Base-by-base conservation (phyloP, 1,140 invertebrate genomes). In the Diabrotica virgifera region DNA sequence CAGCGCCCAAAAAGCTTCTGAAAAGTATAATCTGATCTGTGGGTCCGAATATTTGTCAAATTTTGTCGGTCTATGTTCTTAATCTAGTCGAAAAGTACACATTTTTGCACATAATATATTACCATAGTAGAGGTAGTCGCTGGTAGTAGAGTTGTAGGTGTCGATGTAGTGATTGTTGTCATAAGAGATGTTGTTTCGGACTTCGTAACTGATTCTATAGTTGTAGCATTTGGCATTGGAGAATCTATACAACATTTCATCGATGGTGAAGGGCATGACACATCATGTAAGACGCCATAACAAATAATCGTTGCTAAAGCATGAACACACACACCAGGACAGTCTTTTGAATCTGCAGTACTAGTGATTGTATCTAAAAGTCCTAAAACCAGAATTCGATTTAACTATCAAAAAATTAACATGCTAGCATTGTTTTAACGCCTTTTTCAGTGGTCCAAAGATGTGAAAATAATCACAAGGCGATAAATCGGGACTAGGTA, bases 261-360 rank as follows among this genome's bases (percentile, higher is more conserved):
- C 64, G 86, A 88, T 0, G 86, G 75, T 13, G 87, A 86, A 5
- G 91, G 90, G 76, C 91, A 93, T 55, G 86, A 85, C 7, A 91
- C 87, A 73, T 93, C 87, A 51, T 94, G 90, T 13, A 92, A 81
- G 2, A 94, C 90, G 70, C 92, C 87, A 76, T 90, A 88, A 77
- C 92, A 95, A 69, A 94, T 91, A 38, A 93, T 79, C 0, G 91
- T 90, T 6, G 92, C 89, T 35, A 94, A 75, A 6, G 90, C 85
- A 74, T 94, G 91, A 36, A 93, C 89, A 76, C 92, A 95, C 54
- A 91, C 87, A 0, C 93, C 92, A 0, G 92, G 92, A 78, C 92
- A 95, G 71, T 92, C 89, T 73, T 90, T 91, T 51, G 87, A 86
- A 73, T 91, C 89, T 14, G 87, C 90, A 14, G 92, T 92, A 46